A percentile compares a stretch with the other conserved stretches of the same genome.
phyloP scores from a whole-genome alignment of 2,113 vertebrate species.

The Arizona elegans region DNA sequence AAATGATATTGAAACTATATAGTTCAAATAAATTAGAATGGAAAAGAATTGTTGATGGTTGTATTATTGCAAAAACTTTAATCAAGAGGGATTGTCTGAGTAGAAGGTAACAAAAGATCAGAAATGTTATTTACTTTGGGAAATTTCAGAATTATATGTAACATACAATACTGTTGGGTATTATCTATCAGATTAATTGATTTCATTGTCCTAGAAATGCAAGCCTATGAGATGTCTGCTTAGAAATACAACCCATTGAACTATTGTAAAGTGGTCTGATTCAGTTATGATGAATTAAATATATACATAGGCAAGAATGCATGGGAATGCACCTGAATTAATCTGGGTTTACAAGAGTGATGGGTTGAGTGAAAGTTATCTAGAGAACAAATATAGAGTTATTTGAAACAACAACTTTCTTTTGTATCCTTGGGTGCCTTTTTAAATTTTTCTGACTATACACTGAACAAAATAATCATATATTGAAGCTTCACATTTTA shows the following conservation, averaged over 20 bases:
- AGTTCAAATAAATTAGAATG: not conserved
- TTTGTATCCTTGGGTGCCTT: slow-evolving; percentile 35
- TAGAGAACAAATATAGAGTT: slow-evolving; percentile 18
- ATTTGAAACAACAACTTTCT: slow-evolving; percentile 21
- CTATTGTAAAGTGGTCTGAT: not conserved
- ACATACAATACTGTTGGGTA: not conserved
- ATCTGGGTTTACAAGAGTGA: not conserved
- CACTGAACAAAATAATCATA: slow-evolving; percentile 28
- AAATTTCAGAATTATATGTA: not conserved
- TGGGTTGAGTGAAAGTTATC: slow-evolving; percentile 14
- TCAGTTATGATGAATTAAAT: not conserved
- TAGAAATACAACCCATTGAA: not conserved
- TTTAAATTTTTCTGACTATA: slow-evolving; percentile 28
- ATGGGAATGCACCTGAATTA: not conserved
- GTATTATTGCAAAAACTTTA: not conserved
- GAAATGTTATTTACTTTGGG: not conserved
- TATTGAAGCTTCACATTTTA: slow-evolving; percentile 44
- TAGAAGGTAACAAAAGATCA: not conserved
- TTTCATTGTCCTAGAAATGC: not conserved
- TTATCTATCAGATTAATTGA: not conserved
- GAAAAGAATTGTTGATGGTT: not conserved
- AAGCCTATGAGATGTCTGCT: not conserved
- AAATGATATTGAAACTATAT: not conserved
- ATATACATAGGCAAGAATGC: not conserved
- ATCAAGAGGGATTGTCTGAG: not conserved